phyloP scores from a whole-genome alignment of 1,140 invertebrate species.

The Nasonia longicornis region DNA sequence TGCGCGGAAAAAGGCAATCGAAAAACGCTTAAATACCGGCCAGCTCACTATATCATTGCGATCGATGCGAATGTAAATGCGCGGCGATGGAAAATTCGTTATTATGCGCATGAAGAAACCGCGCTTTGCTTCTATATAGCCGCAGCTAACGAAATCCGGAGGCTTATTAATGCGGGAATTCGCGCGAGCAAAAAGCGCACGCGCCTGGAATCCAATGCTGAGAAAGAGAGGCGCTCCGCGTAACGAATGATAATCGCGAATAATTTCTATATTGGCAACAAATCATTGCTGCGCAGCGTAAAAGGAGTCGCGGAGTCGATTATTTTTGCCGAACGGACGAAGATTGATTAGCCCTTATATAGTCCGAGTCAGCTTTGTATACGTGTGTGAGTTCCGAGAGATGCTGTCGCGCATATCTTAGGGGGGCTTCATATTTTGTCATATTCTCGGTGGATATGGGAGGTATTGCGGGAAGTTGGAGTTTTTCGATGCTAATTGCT shows the following conservation, averaged over 20 bases:
- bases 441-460: neutral
- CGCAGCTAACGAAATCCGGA: constrained; percentile 7
- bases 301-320: neutral
- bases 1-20: neutral
- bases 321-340: constrained; percentile 31
- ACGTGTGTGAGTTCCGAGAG: too few species aligned
- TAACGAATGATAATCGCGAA: constrained; percentile 46
- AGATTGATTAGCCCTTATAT: constrained; percentile 43
- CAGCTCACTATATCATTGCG: neutral
- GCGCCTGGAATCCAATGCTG: constrained; percentile 17
- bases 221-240: constrained; percentile 18
- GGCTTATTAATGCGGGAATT: constrained; percentile 19
- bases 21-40: neutral
- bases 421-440: constrained; percentile 31
- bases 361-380: neutral
- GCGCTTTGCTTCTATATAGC: constrained; percentile 1
- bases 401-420: neutral
- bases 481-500: constrained; percentile 31
- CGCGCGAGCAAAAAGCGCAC: constrained; percentile 9
- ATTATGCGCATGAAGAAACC: constrained; percentile 27
- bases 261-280: constrained; percentile 46
- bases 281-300: constrained; percentile 32
- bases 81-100: constrained; percentile 28
- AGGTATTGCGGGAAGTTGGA: neutral
- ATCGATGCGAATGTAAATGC: constrained; percentile 8